phyloP scores from a whole-genome alignment of 2,888 invertebrate genomes.

The Troglohyphantes excavatus region DNA sequence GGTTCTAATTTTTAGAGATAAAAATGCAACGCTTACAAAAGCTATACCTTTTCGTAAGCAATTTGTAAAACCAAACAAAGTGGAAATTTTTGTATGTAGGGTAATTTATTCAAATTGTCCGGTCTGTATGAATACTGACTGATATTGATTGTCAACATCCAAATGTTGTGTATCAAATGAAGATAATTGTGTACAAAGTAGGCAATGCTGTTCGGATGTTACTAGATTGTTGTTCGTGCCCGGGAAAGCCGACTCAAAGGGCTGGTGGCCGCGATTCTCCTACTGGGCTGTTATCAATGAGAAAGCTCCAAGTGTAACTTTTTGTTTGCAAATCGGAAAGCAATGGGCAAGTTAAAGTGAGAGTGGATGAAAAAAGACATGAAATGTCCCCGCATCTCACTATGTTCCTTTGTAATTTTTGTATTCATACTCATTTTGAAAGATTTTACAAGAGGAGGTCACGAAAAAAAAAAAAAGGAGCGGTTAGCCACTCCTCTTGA shows the following conservation, averaged over 20 bases:
- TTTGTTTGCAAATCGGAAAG: slow-evolving; percentile 28
- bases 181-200: background rate
- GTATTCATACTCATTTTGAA: slow-evolving; percentile 77
- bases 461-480: slow-evolving; percentile 34
- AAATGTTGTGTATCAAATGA: no score
- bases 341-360: slow-evolving; percentile 59
- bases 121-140: no score
- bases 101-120: no score
- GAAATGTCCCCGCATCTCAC: slow-evolving; percentile 72
- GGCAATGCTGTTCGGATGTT: slow-evolving; percentile 1
- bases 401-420: slow-evolving; percentile 78
- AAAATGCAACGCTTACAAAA: no score
- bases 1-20: no score
- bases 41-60: no score
- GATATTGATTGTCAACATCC: no score
- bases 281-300: slow-evolving; percentile 48
- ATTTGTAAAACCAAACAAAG: no score
- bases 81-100: no score
- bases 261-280: slow-evolving; percentile 45
- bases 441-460: slow-evolving; percentile 73
- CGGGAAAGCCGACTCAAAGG: background rate
- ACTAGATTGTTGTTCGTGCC: slow-evolving; percentile 9
- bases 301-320: slow-evolving; percentile 59
- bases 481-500: slow-evolving; percentile 72
- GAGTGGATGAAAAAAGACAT: slow-evolving; percentile 54